Conservation (phyloP, 2,888 invertebrate species). For the Nematopogon swammerdamellus region DNA sequence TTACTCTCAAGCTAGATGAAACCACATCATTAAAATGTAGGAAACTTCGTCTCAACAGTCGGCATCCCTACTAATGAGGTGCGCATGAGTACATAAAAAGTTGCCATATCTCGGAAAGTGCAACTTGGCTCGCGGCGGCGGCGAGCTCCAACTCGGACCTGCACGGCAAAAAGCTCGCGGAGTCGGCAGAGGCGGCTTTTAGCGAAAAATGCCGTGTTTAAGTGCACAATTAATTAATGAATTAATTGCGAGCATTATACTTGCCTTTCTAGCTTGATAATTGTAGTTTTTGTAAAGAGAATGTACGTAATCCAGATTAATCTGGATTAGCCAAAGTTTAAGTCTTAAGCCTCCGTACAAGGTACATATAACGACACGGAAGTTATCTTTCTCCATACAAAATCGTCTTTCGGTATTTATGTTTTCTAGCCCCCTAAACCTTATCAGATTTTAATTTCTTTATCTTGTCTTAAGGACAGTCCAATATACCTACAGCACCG, state of each 20-base stretch:
- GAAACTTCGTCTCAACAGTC: too few relatives aligned
- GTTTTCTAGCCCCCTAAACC: too few relatives aligned
- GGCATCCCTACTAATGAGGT: neutral
- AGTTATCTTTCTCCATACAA: too few relatives aligned
- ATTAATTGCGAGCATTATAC: conserved; percentile 27
- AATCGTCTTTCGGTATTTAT: too few relatives aligned
- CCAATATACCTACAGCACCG: too few relatives aligned
- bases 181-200: neutral
- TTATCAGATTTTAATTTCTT: too few relatives aligned
- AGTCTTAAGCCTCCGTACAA: too few relatives aligned
- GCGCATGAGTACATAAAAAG: neutral
- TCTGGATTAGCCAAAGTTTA: too few relatives aligned
- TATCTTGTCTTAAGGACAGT: too few relatives aligned
- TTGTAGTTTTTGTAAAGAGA: neutral
- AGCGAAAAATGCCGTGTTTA: neutral
- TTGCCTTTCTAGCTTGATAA: neutral
- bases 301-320: neutral
- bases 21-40: too few relatives aligned
- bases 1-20: too few relatives aligned
- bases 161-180: neutral
- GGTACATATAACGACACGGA: too few relatives aligned
- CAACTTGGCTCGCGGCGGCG: neutral
- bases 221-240: conserved; percentile 52
- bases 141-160: neutral
- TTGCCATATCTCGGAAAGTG: neutral